These are phyloP conservation scores for Anorthoa munda DNA, from an alignment of 2,888 invertebrate species.

Conservation along the genomic window DNA sequence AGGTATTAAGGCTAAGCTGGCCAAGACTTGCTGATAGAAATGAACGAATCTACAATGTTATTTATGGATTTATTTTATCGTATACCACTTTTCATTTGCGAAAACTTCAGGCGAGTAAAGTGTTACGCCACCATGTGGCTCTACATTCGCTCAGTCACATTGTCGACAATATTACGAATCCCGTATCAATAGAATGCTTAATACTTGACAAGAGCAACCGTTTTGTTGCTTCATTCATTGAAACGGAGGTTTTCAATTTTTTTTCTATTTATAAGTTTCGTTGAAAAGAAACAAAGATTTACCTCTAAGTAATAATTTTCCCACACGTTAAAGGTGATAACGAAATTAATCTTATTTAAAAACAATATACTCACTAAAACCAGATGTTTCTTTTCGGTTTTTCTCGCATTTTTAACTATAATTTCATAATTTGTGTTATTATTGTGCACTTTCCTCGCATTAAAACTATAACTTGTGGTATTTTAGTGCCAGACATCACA, in stretches of 20 bases:
- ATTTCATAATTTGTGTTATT: too few species aligned
- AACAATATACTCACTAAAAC: too few species aligned
- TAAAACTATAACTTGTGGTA: neutral
- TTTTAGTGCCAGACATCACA: neutral
- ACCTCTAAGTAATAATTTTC: too few species aligned
- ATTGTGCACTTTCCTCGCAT: neutral
- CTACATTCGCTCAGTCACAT: slow-evolving; percentile 22
- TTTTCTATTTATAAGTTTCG: neutral
- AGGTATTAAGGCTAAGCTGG: neutral
- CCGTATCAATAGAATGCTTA: slow-evolving; percentile 49
- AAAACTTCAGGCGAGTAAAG: slow-evolving; percentile 21
- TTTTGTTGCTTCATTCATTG: slow-evolving; percentile 23
- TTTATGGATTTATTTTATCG: slow-evolving; percentile 25
- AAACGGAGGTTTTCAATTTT: neutral
- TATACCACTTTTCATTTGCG: slow-evolving; percentile 22
- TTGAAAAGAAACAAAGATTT: neutral
- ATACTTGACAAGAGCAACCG: slow-evolving; percentile 5
- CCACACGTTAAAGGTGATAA: too few species aligned
- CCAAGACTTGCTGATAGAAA: neutral
- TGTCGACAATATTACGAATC: slow-evolving; percentile 31
- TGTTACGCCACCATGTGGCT: slow-evolving; percentile 5
- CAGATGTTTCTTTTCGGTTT: too few species aligned
- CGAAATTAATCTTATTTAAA: too few species aligned
- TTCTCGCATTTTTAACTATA: too few species aligned
- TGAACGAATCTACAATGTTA: slow-evolving; percentile 7